A percentile compares a stretch with the other conserved stretches of the same genome.
Conservation (phyloP, 2,797 vertebrate species). For the Salarias fasciatus region DNA sequence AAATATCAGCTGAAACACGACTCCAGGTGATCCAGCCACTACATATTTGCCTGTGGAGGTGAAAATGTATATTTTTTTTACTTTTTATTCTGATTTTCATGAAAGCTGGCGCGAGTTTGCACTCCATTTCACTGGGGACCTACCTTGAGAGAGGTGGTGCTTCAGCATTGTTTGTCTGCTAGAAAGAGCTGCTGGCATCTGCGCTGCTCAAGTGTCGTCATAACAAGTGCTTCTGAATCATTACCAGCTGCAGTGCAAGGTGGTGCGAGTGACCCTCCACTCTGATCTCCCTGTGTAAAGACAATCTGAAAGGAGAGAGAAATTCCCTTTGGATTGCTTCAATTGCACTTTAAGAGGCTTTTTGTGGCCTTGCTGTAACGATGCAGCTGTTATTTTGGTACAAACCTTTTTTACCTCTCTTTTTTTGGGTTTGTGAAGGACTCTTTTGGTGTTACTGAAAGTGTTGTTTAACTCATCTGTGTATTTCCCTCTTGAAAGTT, state of each 20-base stretch:
- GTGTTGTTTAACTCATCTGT: slow-evolving; percentile 3
- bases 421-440: not conserved
- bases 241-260: slow-evolving; percentile 13
- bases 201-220: slow-evolving; percentile 19
- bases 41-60: no score
- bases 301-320: not conserved
- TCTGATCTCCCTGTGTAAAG: not conserved
- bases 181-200: slow-evolving; percentile 4
- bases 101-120: no score
- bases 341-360: not conserved
- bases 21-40: no score
- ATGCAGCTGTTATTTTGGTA: not conserved
- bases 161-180: no score
- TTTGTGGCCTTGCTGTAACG: not conserved
- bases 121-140: no score
- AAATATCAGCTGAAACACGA: no score
- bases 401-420: not conserved
- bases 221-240: slow-evolving; percentile 21
- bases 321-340: slow-evolving; percentile 3
- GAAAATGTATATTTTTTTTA: no score
- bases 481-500: not conserved
- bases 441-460: not conserved
- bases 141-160: no score
- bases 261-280: slow-evolving; percentile 13
- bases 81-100: no score